Percentiles rank a stretch among this genome's conserved stretches.
Conservation (phyloP, 2,113 vertebrate genomes). For the Leuciscus idus region DNA sequence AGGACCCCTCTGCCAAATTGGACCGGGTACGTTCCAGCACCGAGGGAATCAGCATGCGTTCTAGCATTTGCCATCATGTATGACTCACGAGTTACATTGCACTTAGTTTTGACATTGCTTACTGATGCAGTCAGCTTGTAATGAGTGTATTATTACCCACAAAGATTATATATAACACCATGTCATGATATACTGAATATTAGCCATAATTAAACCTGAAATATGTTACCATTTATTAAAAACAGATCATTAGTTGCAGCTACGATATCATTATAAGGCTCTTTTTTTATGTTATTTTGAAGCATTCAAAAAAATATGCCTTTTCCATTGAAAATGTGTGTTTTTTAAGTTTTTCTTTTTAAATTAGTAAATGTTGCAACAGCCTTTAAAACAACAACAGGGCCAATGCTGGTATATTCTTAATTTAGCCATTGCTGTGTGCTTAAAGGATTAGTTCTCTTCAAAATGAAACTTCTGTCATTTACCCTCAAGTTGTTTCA, state of each 20-base stretch:
- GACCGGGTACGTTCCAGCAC: neutral
- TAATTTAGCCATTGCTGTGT: too few species aligned
- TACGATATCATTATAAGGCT: neutral
- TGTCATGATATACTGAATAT: neutral
- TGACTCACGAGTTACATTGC: slow-evolving; percentile 22
- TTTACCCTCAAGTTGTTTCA: too few species aligned
- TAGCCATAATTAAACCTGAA: neutral
- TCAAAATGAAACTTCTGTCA: too few species aligned
- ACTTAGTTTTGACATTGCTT: slow-evolving; percentile 17
- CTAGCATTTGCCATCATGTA: slow-evolving; percentile 12
- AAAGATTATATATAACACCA: neutral
- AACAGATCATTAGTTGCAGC: neutral
- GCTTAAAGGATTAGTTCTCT: too few species aligned
- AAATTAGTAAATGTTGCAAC: too few species aligned
- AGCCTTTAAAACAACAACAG: too few species aligned
- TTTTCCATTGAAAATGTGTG: too few species aligned
- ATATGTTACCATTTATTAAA: neutral
- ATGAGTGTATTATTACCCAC: neutral
- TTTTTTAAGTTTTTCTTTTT: too few species aligned
- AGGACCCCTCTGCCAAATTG: slow-evolving; percentile 1
- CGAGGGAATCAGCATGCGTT: neutral
- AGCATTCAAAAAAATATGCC: too few species aligned
- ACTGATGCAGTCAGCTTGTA: neutral
- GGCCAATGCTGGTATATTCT: too few species aligned
- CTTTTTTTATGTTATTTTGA: neutral